Evolutionary conservation across 2,797 vertebrate genomes (phyloP).

Genomic region (Danio albolineatus): DNA sequence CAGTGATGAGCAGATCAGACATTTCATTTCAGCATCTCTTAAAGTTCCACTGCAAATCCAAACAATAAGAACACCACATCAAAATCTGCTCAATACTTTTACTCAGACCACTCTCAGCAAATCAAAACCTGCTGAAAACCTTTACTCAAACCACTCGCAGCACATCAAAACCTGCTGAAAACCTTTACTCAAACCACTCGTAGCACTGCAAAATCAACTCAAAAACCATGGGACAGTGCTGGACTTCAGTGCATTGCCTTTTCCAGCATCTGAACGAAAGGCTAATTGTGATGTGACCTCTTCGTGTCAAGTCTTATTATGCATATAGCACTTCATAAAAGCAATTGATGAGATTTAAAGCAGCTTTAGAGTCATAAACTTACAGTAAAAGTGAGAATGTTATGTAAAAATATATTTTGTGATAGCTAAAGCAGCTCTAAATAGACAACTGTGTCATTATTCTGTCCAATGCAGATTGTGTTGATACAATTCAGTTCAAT

Average conservation of each 20-base stretch:
- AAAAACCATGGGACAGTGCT: background rate
- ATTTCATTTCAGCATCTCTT: background rate
- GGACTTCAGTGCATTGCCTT: slow-evolving; percentile 46
- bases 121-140: background rate
- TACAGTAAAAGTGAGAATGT: background rate
- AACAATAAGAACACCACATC: slow-evolving; percentile 29
- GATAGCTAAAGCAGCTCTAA: background rate
- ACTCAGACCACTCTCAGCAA: no score
- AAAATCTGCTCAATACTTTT: background rate
- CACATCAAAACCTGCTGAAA: background rate
- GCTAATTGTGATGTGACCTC: background rate
- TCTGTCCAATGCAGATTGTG: no score
- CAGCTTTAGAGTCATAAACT: background rate
- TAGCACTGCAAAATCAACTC: slow-evolving; percentile 44
- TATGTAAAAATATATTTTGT: no score
- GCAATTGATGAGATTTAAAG: no score
- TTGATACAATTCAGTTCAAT: no score
- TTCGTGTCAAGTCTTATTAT: background rate
- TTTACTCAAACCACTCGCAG: slow-evolving; percentile 18
- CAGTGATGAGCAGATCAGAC: background rate
- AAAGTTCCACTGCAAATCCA: slow-evolving; percentile 16
- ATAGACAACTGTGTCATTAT: background rate
- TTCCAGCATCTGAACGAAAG: background rate
- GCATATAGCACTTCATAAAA: background rate
- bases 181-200: slow-evolving; percentile 5